Base-by-base conservation (phyloP, 2,113 vertebrate genomes). In the Rhineura floridana region DNA sequence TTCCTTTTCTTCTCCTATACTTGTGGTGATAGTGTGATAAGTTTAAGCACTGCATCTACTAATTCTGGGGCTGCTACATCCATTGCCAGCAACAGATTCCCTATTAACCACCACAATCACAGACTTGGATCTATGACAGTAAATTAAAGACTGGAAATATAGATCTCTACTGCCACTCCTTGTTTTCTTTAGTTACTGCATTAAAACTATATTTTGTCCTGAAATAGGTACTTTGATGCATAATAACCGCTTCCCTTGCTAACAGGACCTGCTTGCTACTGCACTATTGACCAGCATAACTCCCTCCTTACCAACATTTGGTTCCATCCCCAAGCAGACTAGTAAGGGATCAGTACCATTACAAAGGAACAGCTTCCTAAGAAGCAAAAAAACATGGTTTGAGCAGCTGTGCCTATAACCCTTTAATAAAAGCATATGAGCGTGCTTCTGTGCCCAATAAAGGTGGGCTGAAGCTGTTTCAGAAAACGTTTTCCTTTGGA, bases 81-180 rank as follows among this genome's bases (percentile, higher is more conserved):
- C 87, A 2, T 93, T 91, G 95, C 95, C 95, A 94, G 95, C 95
- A 95, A 95, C 1, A 69, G 94, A 91, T 82, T 91, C 67, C 76
- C 91, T 81, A 84, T 83, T 89, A 92, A 80, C 39, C 84, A 88
- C 85, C 88, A 90, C 55, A 46, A 73, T 88, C 63, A 73, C 83
- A 89, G 85, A 86, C 91, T 90, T 36, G 5, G 63, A 50, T 21
- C 39, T 46, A 46, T 52, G 90, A 90, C 87, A 59, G 23, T 89
- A 93, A 87, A 88, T 5, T 81, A 84, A 79, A 21, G 81, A 90
- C 15, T 59, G 12, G 55, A 80, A 13, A 72, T 88, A 93, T 79
- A 73, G 19, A 91, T 48, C 12, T 23, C 46, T 3, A 81, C 36
- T 84, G 80, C 90, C 92, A 75, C 90, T n/a, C 90, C 77, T 19